Base-by-base conservation (phyloP, 2,888 invertebrate species). In the Drosophila cognata region DNA sequence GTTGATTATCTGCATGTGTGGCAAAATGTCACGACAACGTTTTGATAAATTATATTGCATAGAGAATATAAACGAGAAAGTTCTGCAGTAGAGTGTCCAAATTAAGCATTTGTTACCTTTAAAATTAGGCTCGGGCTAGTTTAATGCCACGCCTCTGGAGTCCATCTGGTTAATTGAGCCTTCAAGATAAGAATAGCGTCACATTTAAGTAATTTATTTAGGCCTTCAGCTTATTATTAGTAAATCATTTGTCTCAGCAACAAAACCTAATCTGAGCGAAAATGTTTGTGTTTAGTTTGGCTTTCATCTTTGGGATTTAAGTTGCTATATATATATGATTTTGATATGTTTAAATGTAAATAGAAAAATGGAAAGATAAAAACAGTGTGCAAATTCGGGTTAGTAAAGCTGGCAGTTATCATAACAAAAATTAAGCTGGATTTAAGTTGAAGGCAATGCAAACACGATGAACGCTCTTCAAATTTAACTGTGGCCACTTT, bases 1-100 rank as follows among this genome's bases (percentile, higher is more conserved):
- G 53, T 29, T 50, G 46, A 56, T 57, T 68, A 56, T 66, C 65
- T 13, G 65, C 51, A 52, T 64, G 41, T 43, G 62, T 28, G 38
- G 41, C 35, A 13, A 21, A 35, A 28, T 29, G 25, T 48, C 63
- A 63, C 63, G 21, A 36, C 21, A 63, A 36, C 62, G 13, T 18
- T 25, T 36, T 48, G 18, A 62, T 64, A 62, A 62, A 64, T 64
- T 21, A 29, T 21, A 48, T 62, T 36, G 35, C 10, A 48, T n/a
- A 16, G 10, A 18, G 29, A 18, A 35, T 18, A 59, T 33, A 41
- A 41, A 4, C 8, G 25, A 25, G 25, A 33, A 36, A 25, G 21
- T 31, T 28, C 5, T 16, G 28, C 25, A 16, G 8, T 4, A 4
- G 4, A 10, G 10, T 16, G 46, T 25, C 28, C 50, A 5, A 18